Conservation (phyloP, 2,113 vertebrate species). For the Jacana jacana region DNA sequence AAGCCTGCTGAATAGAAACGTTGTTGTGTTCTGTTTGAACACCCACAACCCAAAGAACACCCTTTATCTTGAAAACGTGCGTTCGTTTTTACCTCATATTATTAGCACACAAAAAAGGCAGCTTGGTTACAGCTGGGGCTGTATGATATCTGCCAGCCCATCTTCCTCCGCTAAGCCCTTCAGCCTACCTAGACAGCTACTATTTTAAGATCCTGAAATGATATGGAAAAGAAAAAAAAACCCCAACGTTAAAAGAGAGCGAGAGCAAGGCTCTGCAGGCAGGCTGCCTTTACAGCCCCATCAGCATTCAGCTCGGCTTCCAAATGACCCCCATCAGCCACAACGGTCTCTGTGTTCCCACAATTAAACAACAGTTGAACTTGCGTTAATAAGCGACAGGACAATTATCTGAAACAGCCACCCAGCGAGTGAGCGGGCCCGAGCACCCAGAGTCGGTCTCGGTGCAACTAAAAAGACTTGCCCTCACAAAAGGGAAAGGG, state of each 20-base stretch:
- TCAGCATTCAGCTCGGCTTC: conserved; percentile 1
- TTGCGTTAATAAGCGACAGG: not conserved
- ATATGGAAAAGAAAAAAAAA: not conserved
- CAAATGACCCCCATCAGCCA: not conserved
- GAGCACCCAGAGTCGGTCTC: not conserved
- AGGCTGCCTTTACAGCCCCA: not conserved
- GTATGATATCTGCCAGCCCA: conserved; percentile 14
- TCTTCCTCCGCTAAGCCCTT: not conserved
- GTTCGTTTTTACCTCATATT: not conserved
- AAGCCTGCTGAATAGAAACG: not conserved
- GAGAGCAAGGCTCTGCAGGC: not conserved
- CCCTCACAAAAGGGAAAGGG: not conserved
- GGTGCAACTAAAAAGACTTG: conserved; percentile 25
- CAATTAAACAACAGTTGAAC: conserved; percentile 42
- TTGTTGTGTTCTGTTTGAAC: conserved; percentile 51
- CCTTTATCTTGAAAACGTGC: not conserved
- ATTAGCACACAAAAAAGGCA: not conserved
- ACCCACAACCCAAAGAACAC: conserved; percentile 32
- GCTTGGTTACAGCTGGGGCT: not conserved
- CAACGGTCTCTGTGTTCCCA: not conserved
- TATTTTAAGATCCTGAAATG: conserved; percentile 20
- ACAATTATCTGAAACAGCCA: conserved; percentile 29
- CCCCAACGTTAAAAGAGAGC: no score
- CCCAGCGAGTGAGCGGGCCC: not conserved
- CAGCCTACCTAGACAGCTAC: not conserved